Evolutionary conservation across 2,797 vertebrate genomes (phyloP).

Genomic region (Odontamblyopus lacepedii): DNA sequence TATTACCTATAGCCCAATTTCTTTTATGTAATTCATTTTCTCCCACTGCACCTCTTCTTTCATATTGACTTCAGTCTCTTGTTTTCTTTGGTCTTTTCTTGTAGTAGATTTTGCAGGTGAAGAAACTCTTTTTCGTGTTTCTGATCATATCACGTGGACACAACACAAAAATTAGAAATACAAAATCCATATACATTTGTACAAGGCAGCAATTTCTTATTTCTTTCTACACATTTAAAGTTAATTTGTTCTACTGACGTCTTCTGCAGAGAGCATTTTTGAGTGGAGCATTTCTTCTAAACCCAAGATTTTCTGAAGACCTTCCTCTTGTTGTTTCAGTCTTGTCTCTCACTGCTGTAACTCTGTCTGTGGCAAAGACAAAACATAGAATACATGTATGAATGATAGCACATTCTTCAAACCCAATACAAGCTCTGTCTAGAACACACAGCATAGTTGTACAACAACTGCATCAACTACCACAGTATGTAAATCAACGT

Average conservation of each 20-base stretch:
- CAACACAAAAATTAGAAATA: background rate
- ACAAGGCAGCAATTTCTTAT: no score
- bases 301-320: slow-evolving; percentile 74
- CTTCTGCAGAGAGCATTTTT: slow-evolving; percentile 45
- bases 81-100: slow-evolving; percentile 84
- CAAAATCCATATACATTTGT: background rate
- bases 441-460: no score
- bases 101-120: slow-evolving; percentile 80
- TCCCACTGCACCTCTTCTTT: slow-evolving; percentile 82
- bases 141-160: slow-evolving; percentile 58
- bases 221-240: background rate
- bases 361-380: slow-evolving; percentile 64
- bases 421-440: background rate
- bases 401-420: background rate
- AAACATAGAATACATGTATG: background rate
- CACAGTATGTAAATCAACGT: no score
- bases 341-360: slow-evolving; percentile 79
- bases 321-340: slow-evolving; percentile 78
- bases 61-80: slow-evolving; percentile 84
- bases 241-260: slow-evolving; percentile 44
- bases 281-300: slow-evolving; percentile 80
- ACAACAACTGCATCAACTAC: no score
- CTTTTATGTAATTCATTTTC: no score
- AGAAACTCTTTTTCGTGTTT: slow-evolving; percentile 79
- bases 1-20: no score